Percentiles rank a stretch among this genome's conserved stretches.
phyloP scores from a whole-genome alignment of 2,797 vertebrate genomes.

The Centroberyx gerrardi region DNA sequence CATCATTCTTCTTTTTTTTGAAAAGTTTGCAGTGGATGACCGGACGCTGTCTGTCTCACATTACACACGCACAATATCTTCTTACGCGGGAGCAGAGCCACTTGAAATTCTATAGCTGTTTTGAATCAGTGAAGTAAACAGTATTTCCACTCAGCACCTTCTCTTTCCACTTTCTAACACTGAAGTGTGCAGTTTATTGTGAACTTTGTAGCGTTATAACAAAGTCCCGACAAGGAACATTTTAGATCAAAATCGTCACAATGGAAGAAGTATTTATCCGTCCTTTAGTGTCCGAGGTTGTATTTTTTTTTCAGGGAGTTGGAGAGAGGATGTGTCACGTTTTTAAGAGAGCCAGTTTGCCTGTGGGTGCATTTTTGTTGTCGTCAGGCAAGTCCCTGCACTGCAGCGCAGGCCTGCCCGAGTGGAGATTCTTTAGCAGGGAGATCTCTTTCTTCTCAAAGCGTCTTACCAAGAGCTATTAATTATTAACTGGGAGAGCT shows the following conservation, averaged over 20 bases:
- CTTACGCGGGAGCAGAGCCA: constrained; percentile 27
- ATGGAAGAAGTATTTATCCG: constrained; percentile 25
- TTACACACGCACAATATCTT: constrained; percentile 10
- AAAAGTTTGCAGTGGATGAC: constrained; percentile 16
- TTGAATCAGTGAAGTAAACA: constrained; percentile 13
- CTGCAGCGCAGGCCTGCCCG: constrained; percentile 73
- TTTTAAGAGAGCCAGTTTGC: constrained; percentile 64
- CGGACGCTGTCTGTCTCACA: constrained; percentile 15
- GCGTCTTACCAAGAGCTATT: constrained; percentile 79
- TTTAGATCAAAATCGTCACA: neutral
- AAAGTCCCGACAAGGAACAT: constrained; percentile 1
- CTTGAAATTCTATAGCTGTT: constrained; percentile 10
- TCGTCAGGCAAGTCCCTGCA: constrained; percentile 83
- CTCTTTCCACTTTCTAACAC: neutral
- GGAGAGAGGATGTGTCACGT: constrained; percentile 62
- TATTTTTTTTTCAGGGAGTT: constrained; percentile 2
- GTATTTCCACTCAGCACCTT: constrained; percentile 1
- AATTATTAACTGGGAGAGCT: constrained; percentile 85
- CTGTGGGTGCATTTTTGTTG: constrained; percentile 83
- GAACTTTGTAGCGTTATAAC: constrained; percentile 22
- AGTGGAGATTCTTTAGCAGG: constrained; percentile 80
- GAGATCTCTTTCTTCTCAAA: constrained; percentile 78
- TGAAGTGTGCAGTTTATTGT: neutral
- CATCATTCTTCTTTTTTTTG: neutral
- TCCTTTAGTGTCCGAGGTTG: constrained; percentile 53